Base-by-base conservation (phyloP, 1,140 invertebrate genomes). In the Zeugodacus cucurbitae region DNA sequence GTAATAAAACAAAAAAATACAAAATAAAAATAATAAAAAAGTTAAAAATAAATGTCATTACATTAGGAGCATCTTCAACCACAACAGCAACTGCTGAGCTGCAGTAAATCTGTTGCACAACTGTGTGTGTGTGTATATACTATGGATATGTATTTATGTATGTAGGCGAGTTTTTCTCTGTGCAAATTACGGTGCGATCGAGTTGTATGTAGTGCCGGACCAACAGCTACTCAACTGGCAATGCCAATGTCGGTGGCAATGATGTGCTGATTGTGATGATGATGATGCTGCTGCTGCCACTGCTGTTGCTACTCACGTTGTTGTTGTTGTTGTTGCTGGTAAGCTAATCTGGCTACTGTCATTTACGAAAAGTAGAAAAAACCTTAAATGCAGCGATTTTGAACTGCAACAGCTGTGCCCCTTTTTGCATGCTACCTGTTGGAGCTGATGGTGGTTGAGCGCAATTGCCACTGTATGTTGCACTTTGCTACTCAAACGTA, bases 231-330 rank as follows among this genome's bases (percentile, higher is more conserved):
- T 82, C 74, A 82, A 82, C 74, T 82, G 41, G n/a, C 74, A 82
- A 82, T 82, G 74, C 74, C 74, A 82, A 82, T 82, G 74, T 82
- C 74, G 74, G 74, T 82, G 74, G 74, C 41, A 82, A 82, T 82
- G 74, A 82, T 82, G 74, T 82, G 74, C 74, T 82, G 74, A 70
- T 70, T n/a, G 11, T 67, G 64, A 67, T 70, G 64, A 70, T 34
- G 64, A 82, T 82, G 74, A 44, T 82, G 74, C 41, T 82, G 32
- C 26, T 32, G 8, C 32, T n/a, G 29, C 32, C 4, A 3, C 29
- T 70, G 64, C 34, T 37, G 14, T 32, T 37, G 67, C 34, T 37
- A 3, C 20, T 54, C 14, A 4, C 5, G 64, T 10, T 62, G 59
- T n/a, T 3, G 62, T 29, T 64, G 26, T 29, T 64, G 29, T 32